Base-by-base conservation (phyloP, 2,888 invertebrate genomes). In the Tetranychus truncatus region DNA sequence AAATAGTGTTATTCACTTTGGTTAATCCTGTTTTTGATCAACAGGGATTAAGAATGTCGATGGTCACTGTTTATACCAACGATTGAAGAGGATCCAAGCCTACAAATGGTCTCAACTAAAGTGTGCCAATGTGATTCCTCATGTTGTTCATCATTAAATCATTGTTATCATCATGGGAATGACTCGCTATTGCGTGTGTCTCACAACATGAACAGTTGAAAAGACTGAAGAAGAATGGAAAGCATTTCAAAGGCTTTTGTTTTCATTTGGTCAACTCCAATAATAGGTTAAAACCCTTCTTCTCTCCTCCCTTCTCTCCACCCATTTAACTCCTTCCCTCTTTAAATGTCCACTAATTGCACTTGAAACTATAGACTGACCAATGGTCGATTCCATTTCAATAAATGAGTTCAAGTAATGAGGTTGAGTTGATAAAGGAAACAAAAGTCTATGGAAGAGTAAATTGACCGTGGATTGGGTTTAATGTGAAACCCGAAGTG, bases 291-390 rank as follows among this genome's bases (percentile, higher is more conserved):
- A 15, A 55, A 55, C 6, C 9, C 15, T 55, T 55, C 15, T 34
- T 66, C 66, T 66, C 66, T 66, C 66, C n/a, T 67, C 24, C 67
- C 24, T 67, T 67, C 3, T 67, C 67, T 67, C 67, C 24, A 18
- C 24, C 67, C 24, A 21, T 67, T 67, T 67, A 20, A 24, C 69
- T 69, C 69, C 15, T 69, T 24, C 69, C 8, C 21, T 5, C 21
- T 24, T 24, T 20, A 24, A 24, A 69, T 69, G 69, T 20, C 69
- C 34, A 20, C 69, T 69, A 69, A 69, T 69, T 20, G 21, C 55
- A 55, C 55, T 55, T 15, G 55, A 55, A 55, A 55, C 55, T 55
- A 55, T 55, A 55, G 55, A 55, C 55, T 55, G 55, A 55, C 55
- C 55, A 55, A 55, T 55, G 55, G 55, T 55, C 55, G 9, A 55